Percentiles rank a stretch among this genome's conserved stretches.
phyloP scores from a whole-genome alignment of 2,888 invertebrate species.

The Calameuta pallipes region DNA sequence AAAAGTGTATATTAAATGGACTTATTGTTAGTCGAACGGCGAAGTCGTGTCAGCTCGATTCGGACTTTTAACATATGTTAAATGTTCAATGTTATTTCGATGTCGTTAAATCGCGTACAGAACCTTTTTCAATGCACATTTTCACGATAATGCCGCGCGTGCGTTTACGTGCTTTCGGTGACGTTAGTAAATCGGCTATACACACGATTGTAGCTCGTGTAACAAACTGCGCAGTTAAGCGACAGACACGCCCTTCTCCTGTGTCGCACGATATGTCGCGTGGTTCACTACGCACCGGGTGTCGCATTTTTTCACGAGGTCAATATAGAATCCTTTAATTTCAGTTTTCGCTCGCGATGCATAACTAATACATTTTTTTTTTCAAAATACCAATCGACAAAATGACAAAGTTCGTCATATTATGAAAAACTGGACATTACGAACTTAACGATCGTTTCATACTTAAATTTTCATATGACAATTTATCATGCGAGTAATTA shows the following conservation, averaged over 20 bases:
- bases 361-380: neutral
- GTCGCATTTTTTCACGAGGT: conserved; percentile 29
- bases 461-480: neutral
- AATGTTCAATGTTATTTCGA: neutral
- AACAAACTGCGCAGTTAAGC: conserved; percentile 64
- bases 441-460: neutral
- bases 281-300: conserved; percentile 52
- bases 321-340: neutral
- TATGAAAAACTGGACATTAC: neutral
- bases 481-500: neutral
- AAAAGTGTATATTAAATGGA: neutral
- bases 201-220: conserved; percentile 57
- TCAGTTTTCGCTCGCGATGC: neutral
- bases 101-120: neutral
- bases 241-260: conserved; percentile 62
- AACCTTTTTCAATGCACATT: neutral
- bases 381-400: neutral
- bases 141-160: neutral
- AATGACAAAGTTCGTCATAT: neutral
- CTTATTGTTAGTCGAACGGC: neutral
- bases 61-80: neutral
- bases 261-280: conserved; percentile 57
- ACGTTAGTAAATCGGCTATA: conserved; percentile 16
- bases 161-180: conserved; percentile 19
- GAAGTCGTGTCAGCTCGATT: neutral